Conservation (phyloP, 2,888 invertebrate genomes). For the Tachina fera region DNA sequence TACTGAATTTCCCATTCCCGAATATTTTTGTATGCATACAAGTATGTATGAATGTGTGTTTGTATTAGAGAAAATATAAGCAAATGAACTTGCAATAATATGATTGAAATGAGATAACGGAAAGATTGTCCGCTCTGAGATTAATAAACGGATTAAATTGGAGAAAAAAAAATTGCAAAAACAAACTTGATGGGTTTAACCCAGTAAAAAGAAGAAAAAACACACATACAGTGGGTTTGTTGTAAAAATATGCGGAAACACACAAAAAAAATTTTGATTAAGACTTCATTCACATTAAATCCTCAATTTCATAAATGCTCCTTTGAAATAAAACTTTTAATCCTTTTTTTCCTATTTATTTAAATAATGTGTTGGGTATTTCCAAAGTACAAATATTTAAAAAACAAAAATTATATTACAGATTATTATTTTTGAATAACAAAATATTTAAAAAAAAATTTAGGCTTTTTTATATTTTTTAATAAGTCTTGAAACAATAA, state of each 20-base stretch:
- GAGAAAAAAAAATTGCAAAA: neutral
- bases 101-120: neutral
- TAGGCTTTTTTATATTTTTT: too few relatives aligned
- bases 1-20: neutral
- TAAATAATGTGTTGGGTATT: too few relatives aligned
- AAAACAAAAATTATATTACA: too few relatives aligned
- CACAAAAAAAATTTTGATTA: neutral
- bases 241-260: neutral
- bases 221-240: neutral
- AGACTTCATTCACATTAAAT: too few relatives aligned
- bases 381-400: too few relatives aligned
- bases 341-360: too few relatives aligned
- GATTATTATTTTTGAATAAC: too few relatives aligned
- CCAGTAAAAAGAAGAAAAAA: neutral
- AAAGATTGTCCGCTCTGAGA: neutral
- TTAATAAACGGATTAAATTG: neutral
- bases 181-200: constrained; percentile 1
- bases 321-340: too few relatives aligned
- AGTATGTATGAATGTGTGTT: too few relatives aligned
- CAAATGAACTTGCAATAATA: neutral
- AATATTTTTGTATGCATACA: neutral
- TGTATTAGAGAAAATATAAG: constrained; percentile 12
- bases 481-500: too few relatives aligned
- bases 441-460: too few relatives aligned
- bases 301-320: too few relatives aligned